Conservation (phyloP, 2,113 vertebrate genomes). For the Silurus glanis region DNA sequence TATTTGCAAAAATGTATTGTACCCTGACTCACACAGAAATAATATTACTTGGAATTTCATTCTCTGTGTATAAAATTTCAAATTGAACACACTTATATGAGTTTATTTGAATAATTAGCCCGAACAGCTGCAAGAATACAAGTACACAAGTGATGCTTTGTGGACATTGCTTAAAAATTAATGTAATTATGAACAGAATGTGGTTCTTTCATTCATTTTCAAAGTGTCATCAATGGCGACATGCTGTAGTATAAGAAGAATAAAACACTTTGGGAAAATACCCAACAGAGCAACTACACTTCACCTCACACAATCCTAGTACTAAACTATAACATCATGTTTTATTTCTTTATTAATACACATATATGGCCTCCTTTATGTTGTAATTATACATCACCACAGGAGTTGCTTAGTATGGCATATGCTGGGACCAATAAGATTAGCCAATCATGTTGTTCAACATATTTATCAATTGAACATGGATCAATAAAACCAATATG, state of each 20-base stretch:
- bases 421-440: background rate
- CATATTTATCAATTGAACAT: background rate
- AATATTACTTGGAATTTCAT: background rate
- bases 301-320: background rate
- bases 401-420: background rate
- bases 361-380: background rate
- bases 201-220: background rate
- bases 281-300: background rate
- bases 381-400: background rate
- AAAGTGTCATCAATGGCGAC: background rate
- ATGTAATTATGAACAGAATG: background rate
- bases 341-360: background rate
- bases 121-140: too few relatives aligned
- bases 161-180: background rate
- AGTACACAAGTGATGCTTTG: background rate
- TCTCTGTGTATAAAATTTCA: background rate
- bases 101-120: too few relatives aligned
- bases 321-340: background rate
- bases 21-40: background rate
- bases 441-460: background rate
- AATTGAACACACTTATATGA: too few relatives aligned
- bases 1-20: background rate
- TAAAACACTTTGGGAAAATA: background rate
- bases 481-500: background rate
- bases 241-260: background rate